phyloP scores from a whole-genome alignment of 2,797 vertebrate genomes.

The Hoplostethus mediterraneus region DNA sequence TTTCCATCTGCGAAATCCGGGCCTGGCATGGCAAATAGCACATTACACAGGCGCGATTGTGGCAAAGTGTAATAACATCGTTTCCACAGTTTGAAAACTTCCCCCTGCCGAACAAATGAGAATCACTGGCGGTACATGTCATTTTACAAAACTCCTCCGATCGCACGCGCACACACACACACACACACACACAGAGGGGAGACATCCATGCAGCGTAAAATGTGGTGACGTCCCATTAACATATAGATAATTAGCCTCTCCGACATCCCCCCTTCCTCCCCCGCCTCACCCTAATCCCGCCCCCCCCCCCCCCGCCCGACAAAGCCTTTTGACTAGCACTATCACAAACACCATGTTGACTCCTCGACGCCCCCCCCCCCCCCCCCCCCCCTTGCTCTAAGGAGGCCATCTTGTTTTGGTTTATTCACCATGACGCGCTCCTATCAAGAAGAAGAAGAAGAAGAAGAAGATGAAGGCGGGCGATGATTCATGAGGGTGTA shows the following conservation, averaged over 20 bases:
- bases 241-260: constrained; percentile 81
- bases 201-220: constrained; percentile 58
- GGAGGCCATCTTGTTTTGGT: constrained; percentile 76
- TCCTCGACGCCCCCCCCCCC: constrained; percentile 32
- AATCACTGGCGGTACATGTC: constrained; percentile 75
- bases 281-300: constrained; percentile 78
- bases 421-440: constrained; percentile 75
- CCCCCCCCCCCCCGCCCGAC: constrained; percentile 69
- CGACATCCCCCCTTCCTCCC: constrained; percentile 43
- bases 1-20: constrained; percentile 87
- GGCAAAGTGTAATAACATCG: constrained; percentile 88
- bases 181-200: constrained; percentile 44
- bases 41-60: constrained; percentile 85
- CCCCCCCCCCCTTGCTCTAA: too few relatives aligned
- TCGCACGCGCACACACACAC: constrained; percentile 37
- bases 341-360: constrained; percentile 83
- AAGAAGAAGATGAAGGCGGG: constrained; percentile 29
- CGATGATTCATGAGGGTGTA: constrained; percentile 80
- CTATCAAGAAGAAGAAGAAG: constrained; percentile 61
- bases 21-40: constrained; percentile 89
- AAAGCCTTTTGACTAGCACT: constrained; percentile 72
- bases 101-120: constrained; percentile 84
- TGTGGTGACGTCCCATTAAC: constrained; percentile 76
- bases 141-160: constrained; percentile 58
- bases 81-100: constrained; percentile 88